Evolutionary conservation across 2,113 vertebrate genomes (phyloP).

Genomic region (Syrmaticus mikado): DNA sequence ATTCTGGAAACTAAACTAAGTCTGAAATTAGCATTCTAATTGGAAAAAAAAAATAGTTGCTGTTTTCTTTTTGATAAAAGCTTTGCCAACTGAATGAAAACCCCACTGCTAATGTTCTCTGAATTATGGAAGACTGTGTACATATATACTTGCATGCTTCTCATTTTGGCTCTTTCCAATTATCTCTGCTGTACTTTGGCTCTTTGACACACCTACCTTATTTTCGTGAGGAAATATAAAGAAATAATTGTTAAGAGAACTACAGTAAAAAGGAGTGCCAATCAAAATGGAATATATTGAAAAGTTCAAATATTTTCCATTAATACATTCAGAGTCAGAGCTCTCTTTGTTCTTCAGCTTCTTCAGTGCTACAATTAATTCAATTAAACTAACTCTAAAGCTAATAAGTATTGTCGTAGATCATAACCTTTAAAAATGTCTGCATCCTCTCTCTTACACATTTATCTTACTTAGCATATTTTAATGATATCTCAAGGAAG

Average conservation of each 20-base stretch:
- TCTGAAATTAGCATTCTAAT: background rate
- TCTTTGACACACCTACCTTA: constrained; percentile 10
- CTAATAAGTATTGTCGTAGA: constrained; percentile 62
- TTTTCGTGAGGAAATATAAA: background rate
- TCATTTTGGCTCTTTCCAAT: background rate
- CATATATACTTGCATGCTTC: background rate
- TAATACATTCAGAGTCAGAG: constrained; percentile 58
- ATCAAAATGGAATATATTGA: constrained; percentile 64
- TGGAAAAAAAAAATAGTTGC: background rate
- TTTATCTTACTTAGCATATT: constrained; percentile 76
- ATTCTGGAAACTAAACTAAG: background rate
- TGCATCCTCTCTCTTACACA: constrained; percentile 17
- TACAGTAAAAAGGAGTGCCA: constrained; percentile 46
- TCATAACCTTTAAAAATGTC: constrained; percentile 72
- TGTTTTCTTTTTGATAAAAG: background rate
- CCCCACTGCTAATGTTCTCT: background rate
- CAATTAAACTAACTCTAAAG: constrained; percentile 69
- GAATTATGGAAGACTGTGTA: background rate
- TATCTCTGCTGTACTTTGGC: constrained; percentile 7
- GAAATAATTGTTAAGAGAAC: constrained; percentile 10
- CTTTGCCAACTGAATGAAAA: background rate
- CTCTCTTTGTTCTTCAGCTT: constrained; percentile 66
- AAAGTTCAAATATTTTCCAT: constrained; percentile 73
- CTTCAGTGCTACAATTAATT: constrained; percentile 72
- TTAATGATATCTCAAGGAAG: constrained; percentile 64